Percentiles rank a stretch among this genome's conserved stretches.
These are phyloP conservation scores for Euspilapteryx auroguttella DNA, from an alignment of 2,888 invertebrate genomes.

Conservation along the genomic window DNA sequence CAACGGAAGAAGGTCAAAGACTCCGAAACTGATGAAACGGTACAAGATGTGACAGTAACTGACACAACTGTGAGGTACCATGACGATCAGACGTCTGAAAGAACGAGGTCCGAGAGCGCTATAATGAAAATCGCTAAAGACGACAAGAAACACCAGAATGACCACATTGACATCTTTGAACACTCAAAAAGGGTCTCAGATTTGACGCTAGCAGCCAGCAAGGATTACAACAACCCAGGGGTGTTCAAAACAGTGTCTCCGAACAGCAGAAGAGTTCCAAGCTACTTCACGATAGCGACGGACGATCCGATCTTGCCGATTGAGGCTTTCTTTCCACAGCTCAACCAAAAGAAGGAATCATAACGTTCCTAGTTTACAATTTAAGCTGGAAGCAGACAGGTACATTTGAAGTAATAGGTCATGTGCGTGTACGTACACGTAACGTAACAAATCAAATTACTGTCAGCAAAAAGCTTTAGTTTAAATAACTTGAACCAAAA, in stretches of 20 bases:
- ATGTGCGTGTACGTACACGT: too few relatives aligned
- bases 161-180: conserved; percentile 41
- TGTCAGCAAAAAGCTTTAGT: too few relatives aligned
- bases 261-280: conserved; percentile 65
- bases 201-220: conserved; percentile 72
- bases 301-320: conserved; percentile 80
- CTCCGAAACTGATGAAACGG: conserved; percentile 36
- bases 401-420: too few relatives aligned
- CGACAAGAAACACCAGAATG: conserved; percentile 48
- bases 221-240: conserved; percentile 71
- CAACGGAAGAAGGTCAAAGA: conserved; percentile 38
- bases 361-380: conserved; percentile 22
- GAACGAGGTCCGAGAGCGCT: conserved; percentile 49
- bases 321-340: conserved; percentile 77
- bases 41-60: conserved; percentile 35
- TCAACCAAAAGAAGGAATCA: conserved; percentile 64
- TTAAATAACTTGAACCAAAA: too few relatives aligned
- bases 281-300: conserved; percentile 73
- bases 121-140: conserved; percentile 57
- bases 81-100: conserved; percentile 35
- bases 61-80: conserved; percentile 22
- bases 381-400: conserved; percentile 14
- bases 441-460: too few relatives aligned
- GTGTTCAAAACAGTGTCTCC: conserved; percentile 69
- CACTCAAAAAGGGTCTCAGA: conserved; percentile 72